phyloP scores from a whole-genome alignment of 2,888 invertebrate genomes.

The Lissocephala sabroskyi region DNA sequence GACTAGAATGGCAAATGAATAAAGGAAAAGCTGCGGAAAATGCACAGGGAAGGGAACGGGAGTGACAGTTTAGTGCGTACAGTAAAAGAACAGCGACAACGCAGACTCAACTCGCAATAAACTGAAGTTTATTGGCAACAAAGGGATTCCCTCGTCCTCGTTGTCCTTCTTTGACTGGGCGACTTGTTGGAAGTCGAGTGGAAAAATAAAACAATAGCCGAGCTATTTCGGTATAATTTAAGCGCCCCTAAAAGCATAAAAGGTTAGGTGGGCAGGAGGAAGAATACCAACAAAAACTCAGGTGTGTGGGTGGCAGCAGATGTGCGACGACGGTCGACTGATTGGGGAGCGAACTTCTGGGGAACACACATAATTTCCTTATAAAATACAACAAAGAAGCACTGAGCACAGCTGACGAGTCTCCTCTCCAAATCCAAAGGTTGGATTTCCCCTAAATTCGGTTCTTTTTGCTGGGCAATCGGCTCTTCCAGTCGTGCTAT shows the following conservation, averaged over 20 bases:
- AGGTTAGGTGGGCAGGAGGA: not conserved
- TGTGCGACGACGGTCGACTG: too few species aligned
- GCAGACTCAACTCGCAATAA: conserved; percentile 3
- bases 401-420: too few species aligned
- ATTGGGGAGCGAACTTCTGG: too few species aligned
- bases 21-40: too few species aligned
- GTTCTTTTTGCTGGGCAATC: too few species aligned
- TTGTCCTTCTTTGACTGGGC: not conserved
- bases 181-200: not conserved
- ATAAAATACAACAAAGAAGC: too few species aligned
- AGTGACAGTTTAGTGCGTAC: conserved; percentile 4
- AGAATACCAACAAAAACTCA: not conserved
- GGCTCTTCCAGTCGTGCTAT: too few species aligned
- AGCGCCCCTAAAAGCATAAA: not conserved
- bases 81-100: not conserved
- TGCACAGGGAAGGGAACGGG: too few species aligned
- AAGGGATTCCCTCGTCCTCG: not conserved
- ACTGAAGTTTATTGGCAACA: conserved; percentile 11
- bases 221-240: conserved; percentile 4
- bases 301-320: not conserved
- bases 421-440: too few species aligned
- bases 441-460: too few species aligned
- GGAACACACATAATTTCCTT: too few species aligned
- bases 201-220: not conserved
- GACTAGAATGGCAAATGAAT: not conserved